A percentile compares a stretch with the other conserved stretches of the same genome.
Evolutionary conservation across 2,113 vertebrate genomes (phyloP).

Genomic region (Ameiurus melas): DNA sequence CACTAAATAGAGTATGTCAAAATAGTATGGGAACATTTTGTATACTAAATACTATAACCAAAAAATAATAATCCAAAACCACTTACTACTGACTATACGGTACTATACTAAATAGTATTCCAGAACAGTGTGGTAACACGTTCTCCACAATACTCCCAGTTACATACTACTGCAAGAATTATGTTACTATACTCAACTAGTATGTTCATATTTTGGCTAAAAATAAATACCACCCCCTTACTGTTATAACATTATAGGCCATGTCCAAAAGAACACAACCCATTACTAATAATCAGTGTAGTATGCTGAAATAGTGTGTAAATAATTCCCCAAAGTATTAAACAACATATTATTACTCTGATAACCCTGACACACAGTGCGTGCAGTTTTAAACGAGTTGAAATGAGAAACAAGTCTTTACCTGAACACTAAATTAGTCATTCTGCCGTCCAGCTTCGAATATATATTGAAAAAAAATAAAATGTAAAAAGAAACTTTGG

Average conservation of each 20-base stretch:
- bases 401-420: not conserved
- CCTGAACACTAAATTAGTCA: constrained; percentile 29
- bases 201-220: not conserved
- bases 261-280: not conserved
- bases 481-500: not conserved
- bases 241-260: not conserved
- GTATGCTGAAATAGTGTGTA: not conserved
- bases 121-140: not conserved
- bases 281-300: too few species aligned
- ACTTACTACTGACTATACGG: not conserved
- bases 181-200: not conserved
- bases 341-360: not conserved
- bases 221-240: not conserved
- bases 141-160: too few species aligned
- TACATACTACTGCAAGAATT: not conserved
- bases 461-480: not conserved
- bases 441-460: not conserved
- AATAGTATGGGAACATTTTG: not conserved
- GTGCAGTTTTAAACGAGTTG: not conserved
- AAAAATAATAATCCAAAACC: not conserved
- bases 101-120: not conserved
- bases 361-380: not conserved
- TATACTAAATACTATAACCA: not conserved
- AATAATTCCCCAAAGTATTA: not conserved
- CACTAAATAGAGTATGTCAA: not conserved